Percentiles rank a stretch among this genome's conserved stretches.
phyloP scores from a whole-genome alignment of 2,113 vertebrate genomes.

The Microtus ochrogaster region DNA sequence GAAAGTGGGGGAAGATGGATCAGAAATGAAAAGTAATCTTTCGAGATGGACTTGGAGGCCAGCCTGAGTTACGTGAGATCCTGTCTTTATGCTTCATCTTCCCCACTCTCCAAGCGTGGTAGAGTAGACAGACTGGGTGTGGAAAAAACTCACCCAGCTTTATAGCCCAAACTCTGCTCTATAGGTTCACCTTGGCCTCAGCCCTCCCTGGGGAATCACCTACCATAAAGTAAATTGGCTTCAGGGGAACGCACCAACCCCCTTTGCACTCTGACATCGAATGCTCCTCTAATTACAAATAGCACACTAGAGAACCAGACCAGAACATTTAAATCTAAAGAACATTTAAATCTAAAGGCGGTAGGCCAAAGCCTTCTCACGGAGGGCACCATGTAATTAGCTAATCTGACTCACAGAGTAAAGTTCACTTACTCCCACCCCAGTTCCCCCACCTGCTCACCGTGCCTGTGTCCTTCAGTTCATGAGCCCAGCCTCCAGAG shows the following conservation, averaged over 20 bases:
- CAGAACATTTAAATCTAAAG: slow-evolving; percentile 57
- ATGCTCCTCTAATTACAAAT: slow-evolving; percentile 54
- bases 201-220: not conserved
- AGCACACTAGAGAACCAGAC: slow-evolving; percentile 22
- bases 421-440: slow-evolving; percentile 4
- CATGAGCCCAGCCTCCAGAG: not conserved
- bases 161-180: not conserved
- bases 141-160: not conserved
- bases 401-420: slow-evolving; percentile 57
- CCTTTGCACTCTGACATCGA: slow-evolving; percentile 15
- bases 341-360: slow-evolving; percentile 64
- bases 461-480: not conserved
- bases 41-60: not conserved
- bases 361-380: slow-evolving; percentile 51
- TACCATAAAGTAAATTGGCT: slow-evolving; percentile 4
- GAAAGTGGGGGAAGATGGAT: not conserved
- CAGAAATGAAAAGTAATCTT: not conserved
- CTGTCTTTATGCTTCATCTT: too few species aligned
- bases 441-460: not conserved
- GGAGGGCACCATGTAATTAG: slow-evolving; percentile 61
- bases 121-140: not conserved
- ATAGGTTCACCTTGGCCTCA: slow-evolving; percentile 1
- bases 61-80: not conserved
- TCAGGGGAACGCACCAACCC: not conserved
- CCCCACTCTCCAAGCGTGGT: not conserved